Conservation (phyloP, 2,113 vertebrate species). For the Silurus glanis region DNA sequence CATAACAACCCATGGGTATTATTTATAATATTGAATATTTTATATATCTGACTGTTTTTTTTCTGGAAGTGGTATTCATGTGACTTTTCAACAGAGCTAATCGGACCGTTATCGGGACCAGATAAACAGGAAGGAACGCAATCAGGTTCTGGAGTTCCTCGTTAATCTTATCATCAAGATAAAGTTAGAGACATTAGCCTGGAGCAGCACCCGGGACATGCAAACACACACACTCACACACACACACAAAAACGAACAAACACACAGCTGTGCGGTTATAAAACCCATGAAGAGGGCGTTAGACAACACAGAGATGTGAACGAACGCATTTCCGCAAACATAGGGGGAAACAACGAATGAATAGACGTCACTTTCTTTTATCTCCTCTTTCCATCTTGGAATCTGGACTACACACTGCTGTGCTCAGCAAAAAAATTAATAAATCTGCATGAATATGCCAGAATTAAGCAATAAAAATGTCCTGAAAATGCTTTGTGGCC, state of each 20-base stretch:
- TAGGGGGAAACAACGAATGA: not conserved
- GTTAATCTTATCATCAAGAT: slow-evolving; percentile 48
- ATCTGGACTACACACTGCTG: slow-evolving; percentile 14
- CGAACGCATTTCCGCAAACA: not conserved
- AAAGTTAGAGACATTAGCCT: slow-evolving; percentile 21
- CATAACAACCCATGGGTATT: not conserved
- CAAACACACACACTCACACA: not conserved
- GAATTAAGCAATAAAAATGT: slow-evolving; percentile 36
- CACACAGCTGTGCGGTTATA: slow-evolving; percentile 26
- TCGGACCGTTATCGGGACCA: slow-evolving; percentile 44
- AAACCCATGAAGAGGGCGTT: slow-evolving; percentile 14
- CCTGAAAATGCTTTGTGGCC: slow-evolving; percentile 42
- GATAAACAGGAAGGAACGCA: slow-evolving; percentile 58
- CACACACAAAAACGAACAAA: slow-evolving; percentile 15
- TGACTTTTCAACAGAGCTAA: slow-evolving; percentile 15
- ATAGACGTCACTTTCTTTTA: slow-evolving; percentile 12
- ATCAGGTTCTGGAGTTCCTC: slow-evolving; percentile 46
- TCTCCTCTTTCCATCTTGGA: not conserved
- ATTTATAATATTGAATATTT: not conserved
- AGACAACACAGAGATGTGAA: slow-evolving; percentile 35
- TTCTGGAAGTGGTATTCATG: not conserved
- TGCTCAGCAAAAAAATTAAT: slow-evolving; percentile 12
- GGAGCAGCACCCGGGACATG: not conserved
- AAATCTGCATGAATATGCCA: slow-evolving; percentile 22
- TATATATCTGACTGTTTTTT: too few relatives aligned